These are phyloP conservation scores for Anarrhichthys ocellatus DNA, from an alignment of 2,113 vertebrate genomes.

Conservation along the genomic window DNA sequence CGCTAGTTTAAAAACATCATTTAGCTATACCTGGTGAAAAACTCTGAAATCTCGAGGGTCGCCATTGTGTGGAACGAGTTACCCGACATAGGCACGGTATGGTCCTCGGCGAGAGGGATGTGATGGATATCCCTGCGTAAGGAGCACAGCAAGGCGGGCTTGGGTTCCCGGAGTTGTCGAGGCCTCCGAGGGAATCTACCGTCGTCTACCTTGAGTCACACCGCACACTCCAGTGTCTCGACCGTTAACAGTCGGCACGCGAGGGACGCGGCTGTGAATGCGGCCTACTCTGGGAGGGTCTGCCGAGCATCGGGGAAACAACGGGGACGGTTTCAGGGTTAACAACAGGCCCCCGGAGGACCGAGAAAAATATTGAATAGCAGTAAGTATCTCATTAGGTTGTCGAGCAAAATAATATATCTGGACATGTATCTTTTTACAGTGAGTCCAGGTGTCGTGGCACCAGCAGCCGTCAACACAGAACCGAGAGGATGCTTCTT, in stretches of 20 bases:
- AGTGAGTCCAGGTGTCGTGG: conserved; percentile 40
- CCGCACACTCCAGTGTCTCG: conserved; percentile 47
- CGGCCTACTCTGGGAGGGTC: conserved; percentile 84
- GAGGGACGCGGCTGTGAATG: conserved; percentile 79
- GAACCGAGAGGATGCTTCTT: conserved; percentile 63
- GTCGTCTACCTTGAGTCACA: conserved; percentile 57
- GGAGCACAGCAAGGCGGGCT: conserved; percentile 73
- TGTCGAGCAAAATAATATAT: background rate
- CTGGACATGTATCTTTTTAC: background rate
- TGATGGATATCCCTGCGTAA: conserved; percentile 76
- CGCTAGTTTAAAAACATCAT: conserved; percentile 57
- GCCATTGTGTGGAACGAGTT: conserved; percentile 70
- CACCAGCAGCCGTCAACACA: conserved; percentile 58
- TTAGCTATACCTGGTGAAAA: conserved; percentile 58
- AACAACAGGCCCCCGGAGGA: conserved; percentile 63
- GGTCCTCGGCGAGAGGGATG: conserved; percentile 68
- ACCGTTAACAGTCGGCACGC: conserved; percentile 53
- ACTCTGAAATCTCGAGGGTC: conserved; percentile 62
- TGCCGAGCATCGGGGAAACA: conserved; percentile 73
- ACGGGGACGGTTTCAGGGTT: conserved; percentile 68
- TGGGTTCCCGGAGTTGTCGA: conserved; percentile 73
- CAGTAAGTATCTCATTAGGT: conserved; percentile 67
- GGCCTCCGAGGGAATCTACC: conserved; percentile 77
- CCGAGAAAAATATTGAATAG: conserved; percentile 22
- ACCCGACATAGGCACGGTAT: conserved; percentile 51